Percentiles rank a stretch among this genome's conserved stretches.
Evolutionary conservation across 2,888 invertebrate species (phyloP).

Genomic region (Corbicula japonica): DNA sequence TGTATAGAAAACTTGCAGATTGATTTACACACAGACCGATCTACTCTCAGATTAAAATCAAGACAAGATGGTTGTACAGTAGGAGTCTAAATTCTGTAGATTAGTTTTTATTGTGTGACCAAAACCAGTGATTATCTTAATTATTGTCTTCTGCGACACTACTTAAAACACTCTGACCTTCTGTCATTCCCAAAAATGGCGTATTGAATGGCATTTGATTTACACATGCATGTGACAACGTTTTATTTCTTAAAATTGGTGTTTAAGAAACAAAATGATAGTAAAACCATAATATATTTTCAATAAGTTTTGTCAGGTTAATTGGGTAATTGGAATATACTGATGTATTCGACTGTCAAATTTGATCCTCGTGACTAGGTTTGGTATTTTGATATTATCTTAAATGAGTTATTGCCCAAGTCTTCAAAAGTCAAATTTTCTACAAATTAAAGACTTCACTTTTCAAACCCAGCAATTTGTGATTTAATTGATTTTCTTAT

Average conservation of each 20-base stretch:
- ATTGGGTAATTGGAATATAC: constrained; percentile 36
- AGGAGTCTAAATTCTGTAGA: too few relatives aligned
- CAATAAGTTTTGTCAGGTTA: constrained; percentile 35
- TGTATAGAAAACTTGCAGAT: too few relatives aligned
- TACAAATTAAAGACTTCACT: background rate
- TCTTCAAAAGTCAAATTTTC: background rate
- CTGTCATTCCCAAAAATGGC: too few relatives aligned
- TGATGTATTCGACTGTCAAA: background rate
- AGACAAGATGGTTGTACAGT: too few relatives aligned
- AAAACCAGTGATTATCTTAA: too few relatives aligned
- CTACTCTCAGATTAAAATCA: too few relatives aligned
- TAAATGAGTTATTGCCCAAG: constrained; percentile 15
- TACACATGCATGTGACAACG: too few relatives aligned
- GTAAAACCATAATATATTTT: constrained; percentile 24
- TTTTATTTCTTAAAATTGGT: constrained; percentile 31
- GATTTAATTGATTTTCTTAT: constrained; percentile 15
- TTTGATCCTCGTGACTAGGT: constrained; percentile 2
- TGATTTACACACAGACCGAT: too few relatives aligned
- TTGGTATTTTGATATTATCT: constrained; percentile 26
- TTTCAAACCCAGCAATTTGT: constrained; percentile 19
- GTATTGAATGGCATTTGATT: too few relatives aligned
- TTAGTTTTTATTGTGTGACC: too few relatives aligned
- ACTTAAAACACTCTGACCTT: too few relatives aligned
- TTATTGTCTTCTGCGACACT: too few relatives aligned
- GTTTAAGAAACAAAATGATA: constrained; percentile 18